Evolutionary conservation across 2,113 vertebrate genomes (phyloP).

Genomic region (Psittacara wagleri): DNA sequence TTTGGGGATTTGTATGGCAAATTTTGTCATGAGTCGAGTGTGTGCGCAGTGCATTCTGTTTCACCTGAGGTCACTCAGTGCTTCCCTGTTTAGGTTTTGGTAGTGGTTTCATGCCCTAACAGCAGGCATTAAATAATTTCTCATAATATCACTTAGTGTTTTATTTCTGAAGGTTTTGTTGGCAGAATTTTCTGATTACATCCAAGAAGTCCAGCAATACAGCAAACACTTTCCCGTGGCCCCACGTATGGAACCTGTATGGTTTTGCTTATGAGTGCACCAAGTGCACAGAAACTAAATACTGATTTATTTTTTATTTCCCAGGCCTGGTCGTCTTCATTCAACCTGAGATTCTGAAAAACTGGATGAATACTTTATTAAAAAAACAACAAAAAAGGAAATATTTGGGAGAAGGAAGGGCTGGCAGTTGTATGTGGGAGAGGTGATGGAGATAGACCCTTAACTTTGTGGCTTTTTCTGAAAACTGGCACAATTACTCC

Average conservation of each 20-base stretch:
- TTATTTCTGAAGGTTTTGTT: neutral
- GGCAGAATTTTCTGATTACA: neutral
- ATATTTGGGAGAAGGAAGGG: neutral
- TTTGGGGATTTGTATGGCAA: neutral
- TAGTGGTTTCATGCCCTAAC: neutral
- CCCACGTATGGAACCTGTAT: rapidly evolving
- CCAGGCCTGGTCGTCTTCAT: neutral
- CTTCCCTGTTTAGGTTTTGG: neutral
- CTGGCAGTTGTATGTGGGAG: neutral
- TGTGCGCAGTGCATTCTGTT: neutral
- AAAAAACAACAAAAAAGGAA: neutral
- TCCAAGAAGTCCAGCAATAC: neutral
- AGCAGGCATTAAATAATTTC: neutral
- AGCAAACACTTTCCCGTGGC: neutral
- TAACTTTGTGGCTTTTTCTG: neutral
- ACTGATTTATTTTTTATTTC: neutral
- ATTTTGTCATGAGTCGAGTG: neutral
- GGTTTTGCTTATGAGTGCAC: neutral
- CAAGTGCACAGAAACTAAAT: neutral
- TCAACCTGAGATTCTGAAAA: neutral
- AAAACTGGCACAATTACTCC: neutral
- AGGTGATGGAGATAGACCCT: neutral
- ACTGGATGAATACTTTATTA: neutral
- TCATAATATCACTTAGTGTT: neutral
- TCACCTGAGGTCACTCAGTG: neutral